Evolutionary conservation across 1,140 invertebrate genomes (phyloP), one percentile per base, ranked within the genome.

Genomic region (Oreohelix idahoensis): DNA sequence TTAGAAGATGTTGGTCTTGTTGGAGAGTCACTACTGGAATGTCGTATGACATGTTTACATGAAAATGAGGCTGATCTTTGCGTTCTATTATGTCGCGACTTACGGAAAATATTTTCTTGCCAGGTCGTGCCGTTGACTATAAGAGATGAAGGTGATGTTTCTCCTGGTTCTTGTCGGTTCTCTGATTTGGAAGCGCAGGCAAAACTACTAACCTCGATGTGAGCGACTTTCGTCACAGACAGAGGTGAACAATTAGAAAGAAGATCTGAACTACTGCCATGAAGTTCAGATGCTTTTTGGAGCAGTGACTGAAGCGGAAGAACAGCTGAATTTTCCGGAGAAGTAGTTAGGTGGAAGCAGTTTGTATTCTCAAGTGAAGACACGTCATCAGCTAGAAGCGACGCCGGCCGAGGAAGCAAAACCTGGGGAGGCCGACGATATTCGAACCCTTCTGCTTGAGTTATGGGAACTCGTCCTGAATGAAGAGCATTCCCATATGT

Each of bases 391-490:
- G 49, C 5, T 26, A 66, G 29, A 36, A 66, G n/a, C 1, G 77
- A 63, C 8, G 77, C 77, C 8, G 77, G 77, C 11, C 77, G 77
- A 79, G 77, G 77, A 35, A 79, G 77, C 35, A 79, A 29, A 20
- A 69, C 77, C 2, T 5, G 32, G 2, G 77, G 77, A 32, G 77
- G 51, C 8, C 53, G 32, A 5, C 36, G 32, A 77, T 53, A 32
- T 26, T 51, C 45, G 13, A 10, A 10, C 39, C 1, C 35, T 66
- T 32, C 63, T 8, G 29, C 29, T 17, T 58, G 10, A 32, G n/a
- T 17, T 32, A 32, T 13, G 11, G n/a, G 63, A 66, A 32, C 29
- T 66, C 80, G 35, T 84, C 86, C 69, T 81, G 85, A 23, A 87
- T 42, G 0, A 82, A 84, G 15, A 83, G 70, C 20, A 87, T 5